A percentile compares a stretch with the other conserved stretches of the same genome.
Evolutionary conservation across 2,888 invertebrate species (phyloP).

Genomic region (Phorcus lineatus): DNA sequence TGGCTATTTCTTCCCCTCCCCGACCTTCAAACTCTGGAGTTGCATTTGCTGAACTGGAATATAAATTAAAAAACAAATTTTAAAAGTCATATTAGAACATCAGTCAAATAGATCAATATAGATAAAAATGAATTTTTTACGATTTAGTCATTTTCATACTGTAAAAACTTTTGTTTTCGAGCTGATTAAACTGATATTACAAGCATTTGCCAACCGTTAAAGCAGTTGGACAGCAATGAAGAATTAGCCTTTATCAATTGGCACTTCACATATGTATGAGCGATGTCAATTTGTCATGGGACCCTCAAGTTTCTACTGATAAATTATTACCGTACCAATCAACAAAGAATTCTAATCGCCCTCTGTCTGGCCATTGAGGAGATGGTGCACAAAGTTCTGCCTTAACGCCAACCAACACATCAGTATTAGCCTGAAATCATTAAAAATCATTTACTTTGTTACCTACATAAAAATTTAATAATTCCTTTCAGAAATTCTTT

Average conservation of each 20-base stretch:
- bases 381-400: constrained; percentile 83
- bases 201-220: no score
- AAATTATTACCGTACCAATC: constrained; percentile 87
- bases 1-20: constrained; percentile 93
- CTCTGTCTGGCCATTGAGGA: constrained; percentile 84
- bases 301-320: no score
- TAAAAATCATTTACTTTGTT: neutral
- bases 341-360: constrained; percentile 95
- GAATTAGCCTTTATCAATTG: no score
- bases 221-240: no score
- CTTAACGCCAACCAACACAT: constrained; percentile 90
- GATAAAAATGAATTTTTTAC: no score
- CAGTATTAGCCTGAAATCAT: constrained; percentile 85
- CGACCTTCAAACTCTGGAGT: constrained; percentile 97
- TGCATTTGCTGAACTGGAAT: constrained; percentile 93
- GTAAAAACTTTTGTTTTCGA: no score
- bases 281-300: no score
- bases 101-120: neutral
- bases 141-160: no score
- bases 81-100: neutral
- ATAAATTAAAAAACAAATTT: neutral
- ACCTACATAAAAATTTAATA: neutral
- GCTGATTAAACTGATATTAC: no score
- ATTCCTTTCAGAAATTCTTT: neutral
- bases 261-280: no score